phyloP scores from a whole-genome alignment of 2,888 invertebrate genomes.

The Brachynemurus nebulosus region DNA sequence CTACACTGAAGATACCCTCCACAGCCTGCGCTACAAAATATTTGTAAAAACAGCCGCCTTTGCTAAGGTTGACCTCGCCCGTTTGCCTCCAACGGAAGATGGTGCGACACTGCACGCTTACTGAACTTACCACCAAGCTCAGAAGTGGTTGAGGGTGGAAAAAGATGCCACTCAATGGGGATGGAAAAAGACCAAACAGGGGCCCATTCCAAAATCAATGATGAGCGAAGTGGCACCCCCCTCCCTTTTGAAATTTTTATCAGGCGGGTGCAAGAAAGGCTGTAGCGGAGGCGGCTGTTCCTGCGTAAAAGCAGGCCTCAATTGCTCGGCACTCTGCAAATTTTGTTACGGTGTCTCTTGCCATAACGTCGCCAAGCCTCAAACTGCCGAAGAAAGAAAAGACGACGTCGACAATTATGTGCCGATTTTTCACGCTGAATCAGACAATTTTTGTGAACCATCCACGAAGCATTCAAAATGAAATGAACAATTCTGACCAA shows the following conservation, averaged over 20 bases:
- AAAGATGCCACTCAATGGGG: background rate
- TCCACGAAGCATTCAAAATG: background rate
- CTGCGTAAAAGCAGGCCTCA: background rate
- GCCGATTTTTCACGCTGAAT: background rate
- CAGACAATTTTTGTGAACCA: background rate
- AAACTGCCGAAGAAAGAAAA: background rate
- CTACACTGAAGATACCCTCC: background rate
- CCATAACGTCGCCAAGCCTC: background rate
- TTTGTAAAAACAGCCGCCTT: background rate
- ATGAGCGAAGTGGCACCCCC: background rate
- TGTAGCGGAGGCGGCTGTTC: background rate
- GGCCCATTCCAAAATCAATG: background rate
- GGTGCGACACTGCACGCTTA: background rate
- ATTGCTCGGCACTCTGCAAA: background rate
- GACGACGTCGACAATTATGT: background rate
- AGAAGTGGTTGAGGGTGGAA: slow-evolving; percentile 12
- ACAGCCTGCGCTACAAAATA: background rate
- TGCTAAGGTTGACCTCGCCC: background rate
- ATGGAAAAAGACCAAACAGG: background rate
- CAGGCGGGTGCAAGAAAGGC: background rate
- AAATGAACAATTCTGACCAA: background rate
- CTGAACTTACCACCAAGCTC: slow-evolving; percentile 9
- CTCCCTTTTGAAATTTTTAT: background rate
- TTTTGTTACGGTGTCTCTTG: background rate
- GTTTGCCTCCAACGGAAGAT: slow-evolving; percentile 1